Percentiles rank a stretch among this genome's conserved stretches.
phyloP scores from a whole-genome alignment of 2,888 invertebrate genomes.

The Leptinotarsa haldemani region DNA sequence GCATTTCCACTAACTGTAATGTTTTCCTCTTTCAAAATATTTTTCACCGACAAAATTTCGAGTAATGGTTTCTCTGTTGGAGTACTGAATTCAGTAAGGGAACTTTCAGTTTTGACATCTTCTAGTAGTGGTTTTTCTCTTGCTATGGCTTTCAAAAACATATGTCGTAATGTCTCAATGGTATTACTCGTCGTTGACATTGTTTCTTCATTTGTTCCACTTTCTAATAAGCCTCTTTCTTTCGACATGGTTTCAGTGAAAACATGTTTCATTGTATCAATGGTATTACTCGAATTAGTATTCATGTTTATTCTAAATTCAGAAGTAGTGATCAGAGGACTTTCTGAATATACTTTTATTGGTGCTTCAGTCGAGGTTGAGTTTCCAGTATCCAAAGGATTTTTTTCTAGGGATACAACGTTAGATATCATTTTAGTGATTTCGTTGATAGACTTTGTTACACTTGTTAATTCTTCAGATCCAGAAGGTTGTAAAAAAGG shows the following conservation, averaged over 20 bases:
- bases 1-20: not conserved
- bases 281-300: not conserved
- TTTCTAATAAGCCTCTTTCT: not conserved
- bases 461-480: not conserved
- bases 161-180: not conserved
- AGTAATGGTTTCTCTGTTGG: constrained; percentile 1
- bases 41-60: not conserved
- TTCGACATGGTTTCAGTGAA: not conserved
- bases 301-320: constrained; percentile 15
- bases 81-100: not conserved
- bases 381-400: not conserved
- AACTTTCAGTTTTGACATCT: not conserved
- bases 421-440: not conserved
- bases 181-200: not conserved
- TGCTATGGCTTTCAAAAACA: constrained; percentile 5
- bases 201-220: not conserved
- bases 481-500: not conserved
- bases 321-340: not conserved
- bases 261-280: constrained; percentile 25
- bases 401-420: not conserved
- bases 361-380: not conserved
- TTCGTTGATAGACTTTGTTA: not conserved
- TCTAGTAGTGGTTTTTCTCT: not conserved
- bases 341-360: not conserved
- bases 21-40: no score